Base-by-base conservation (phyloP, 2,888 invertebrate species). In the Pollenia labialis region DNA sequence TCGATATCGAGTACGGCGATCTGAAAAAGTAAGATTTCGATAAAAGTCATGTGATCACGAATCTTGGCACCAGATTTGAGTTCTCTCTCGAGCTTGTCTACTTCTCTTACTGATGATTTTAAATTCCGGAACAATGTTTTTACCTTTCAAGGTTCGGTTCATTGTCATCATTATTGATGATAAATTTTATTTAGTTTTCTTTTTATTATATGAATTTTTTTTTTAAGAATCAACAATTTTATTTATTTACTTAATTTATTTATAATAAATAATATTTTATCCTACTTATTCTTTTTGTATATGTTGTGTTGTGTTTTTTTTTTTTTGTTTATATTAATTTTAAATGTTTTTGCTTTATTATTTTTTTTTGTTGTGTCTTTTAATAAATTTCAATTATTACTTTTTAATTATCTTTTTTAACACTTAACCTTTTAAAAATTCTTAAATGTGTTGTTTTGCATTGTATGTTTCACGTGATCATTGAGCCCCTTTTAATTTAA, bases 191-290 rank as follows among this genome's bases (percentile, higher is more conserved):
- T 75, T 46, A 76, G 52, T 82, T 79, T 50, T 52, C 12, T 48
- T 84, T 56, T 77, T 40, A 81, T 75, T 83, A 56, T 74, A 69
- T 8, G 58, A 60, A 44, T 79, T 50, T 68, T 74, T 74, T 46
- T 83, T 86, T 87, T 81, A 87, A 87, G 87, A 87, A 85, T 87
- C 87, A 87, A 87, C 87, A 87, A 87, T 87, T 85, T 81, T 68
- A 64, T 80, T 75, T 62, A 72, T 83, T 83, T 76, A 81, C 86
- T 86, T 87, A 87, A 72, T 62, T 84, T 87, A 64, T 83, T 76
- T 82, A 82, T 85, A 83, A 87, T 87, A 84, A 87, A 84, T 86
- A 87, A 84, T 87, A 81, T 81, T 74, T 87, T 81, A 85, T 74
- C 81, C 87, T 87, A 87, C 77, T 77, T 84, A 74, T 68, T 74